A percentile compares a stretch with the other conserved stretches of the same genome.
Evolutionary conservation across 1,140 invertebrate species (phyloP).

Genomic region (Ostrea denselamellosa): DNA sequence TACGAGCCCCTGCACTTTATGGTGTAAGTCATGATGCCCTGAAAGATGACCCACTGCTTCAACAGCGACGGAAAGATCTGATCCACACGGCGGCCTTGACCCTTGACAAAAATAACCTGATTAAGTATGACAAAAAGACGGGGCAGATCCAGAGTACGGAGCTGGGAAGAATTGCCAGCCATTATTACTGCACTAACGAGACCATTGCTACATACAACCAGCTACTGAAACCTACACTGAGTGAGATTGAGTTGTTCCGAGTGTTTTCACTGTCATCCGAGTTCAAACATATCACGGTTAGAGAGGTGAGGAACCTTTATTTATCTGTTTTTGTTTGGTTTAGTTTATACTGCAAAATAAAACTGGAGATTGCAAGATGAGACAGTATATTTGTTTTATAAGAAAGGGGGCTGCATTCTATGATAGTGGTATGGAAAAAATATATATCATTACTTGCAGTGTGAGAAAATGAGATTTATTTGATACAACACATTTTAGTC

Average conservation of each 20-base stretch:
- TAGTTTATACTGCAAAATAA: too few relatives aligned
- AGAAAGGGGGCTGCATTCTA: too few relatives aligned
- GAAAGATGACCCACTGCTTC: slow-evolving; percentile 87
- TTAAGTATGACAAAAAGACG: slow-evolving; percentile 97
- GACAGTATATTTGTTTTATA: too few relatives aligned
- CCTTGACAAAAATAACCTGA: slow-evolving; percentile 93
- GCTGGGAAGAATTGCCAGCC: slow-evolving; percentile 96
- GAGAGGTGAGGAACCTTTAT: slow-evolving; percentile 83
- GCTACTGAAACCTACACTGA: slow-evolving; percentile 95
- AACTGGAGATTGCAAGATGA: too few relatives aligned
- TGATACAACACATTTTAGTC: too few relatives aligned
- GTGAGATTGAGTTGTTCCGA: slow-evolving; percentile 98
- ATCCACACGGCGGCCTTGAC: slow-evolving; percentile 97
- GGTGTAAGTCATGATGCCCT: slow-evolving; percentile 89
- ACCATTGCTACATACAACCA: slow-evolving; percentile 98
- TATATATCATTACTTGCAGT: too few relatives aligned
- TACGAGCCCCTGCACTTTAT: slow-evolving; percentile 87
- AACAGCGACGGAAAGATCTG: slow-evolving; percentile 94
- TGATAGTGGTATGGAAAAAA: too few relatives aligned
- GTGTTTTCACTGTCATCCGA: slow-evolving; percentile 95
- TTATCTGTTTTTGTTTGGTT: too few relatives aligned
- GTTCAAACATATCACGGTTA: slow-evolving; percentile 84
- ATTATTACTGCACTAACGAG: slow-evolving; percentile 96
- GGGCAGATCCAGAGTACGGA: slow-evolving; percentile 96
- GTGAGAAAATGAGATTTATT: too few relatives aligned